phyloP scores from a whole-genome alignment of 2,797 vertebrate species.

The Acanthornis magna region DNA sequence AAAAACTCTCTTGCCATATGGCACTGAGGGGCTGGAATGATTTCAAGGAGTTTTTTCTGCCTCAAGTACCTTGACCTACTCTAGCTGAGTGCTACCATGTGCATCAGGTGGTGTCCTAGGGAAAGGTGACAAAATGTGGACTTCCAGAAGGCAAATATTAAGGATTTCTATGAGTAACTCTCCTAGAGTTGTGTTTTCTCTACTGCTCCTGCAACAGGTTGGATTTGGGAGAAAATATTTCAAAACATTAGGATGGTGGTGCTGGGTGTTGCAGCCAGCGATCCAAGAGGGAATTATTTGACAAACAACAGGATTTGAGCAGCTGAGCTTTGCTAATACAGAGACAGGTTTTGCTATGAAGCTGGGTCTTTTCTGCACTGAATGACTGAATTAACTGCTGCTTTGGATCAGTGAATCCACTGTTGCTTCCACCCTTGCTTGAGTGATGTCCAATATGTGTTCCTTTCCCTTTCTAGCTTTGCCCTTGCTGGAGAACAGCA shows the following conservation, averaged over 20 bases:
- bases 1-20: neutral
- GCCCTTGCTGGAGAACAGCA: neutral
- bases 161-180: neutral
- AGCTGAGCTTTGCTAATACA: neutral
- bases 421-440: neutral
- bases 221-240: neutral
- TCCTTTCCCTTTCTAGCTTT: neutral
- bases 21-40: neutral
- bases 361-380: neutral
- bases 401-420: neutral
- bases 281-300: neutral
- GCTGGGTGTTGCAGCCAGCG: neutral
- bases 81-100: accelerated
- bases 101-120: neutral
- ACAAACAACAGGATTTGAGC: neutral
- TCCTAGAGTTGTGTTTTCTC: neutral
- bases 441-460: neutral
- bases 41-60: neutral
- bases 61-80: neutral
- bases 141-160: neutral
- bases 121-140: neutral
- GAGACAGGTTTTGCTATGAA: neutral
- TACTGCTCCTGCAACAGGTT: neutral
- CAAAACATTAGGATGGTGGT: neutral
- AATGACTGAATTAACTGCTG: neutral